phyloP scores from a whole-genome alignment of 2,113 vertebrate genomes.

The Osmerus eperlanus region DNA sequence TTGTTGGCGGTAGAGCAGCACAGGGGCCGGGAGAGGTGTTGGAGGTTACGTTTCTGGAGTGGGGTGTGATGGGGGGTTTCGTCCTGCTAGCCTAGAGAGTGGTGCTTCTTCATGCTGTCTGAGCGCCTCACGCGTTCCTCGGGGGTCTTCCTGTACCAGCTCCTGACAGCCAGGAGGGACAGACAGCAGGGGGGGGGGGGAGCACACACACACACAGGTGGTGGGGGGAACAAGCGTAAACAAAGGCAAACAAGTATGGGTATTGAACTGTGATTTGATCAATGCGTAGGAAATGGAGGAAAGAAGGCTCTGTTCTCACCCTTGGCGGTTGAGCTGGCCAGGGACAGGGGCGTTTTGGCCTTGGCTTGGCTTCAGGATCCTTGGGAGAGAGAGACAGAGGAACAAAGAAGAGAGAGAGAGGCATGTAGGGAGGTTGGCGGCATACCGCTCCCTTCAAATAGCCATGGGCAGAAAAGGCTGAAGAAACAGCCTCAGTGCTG shows the following conservation, averaged over 20 bases:
- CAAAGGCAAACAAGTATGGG: not conserved
- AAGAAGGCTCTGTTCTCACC: conserved; percentile 68
- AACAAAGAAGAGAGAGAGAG: not conserved
- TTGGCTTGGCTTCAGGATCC: conserved; percentile 83
- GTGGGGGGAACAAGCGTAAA: too few relatives aligned
- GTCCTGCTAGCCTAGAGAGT: conserved; percentile 63
- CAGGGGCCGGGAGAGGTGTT: not conserved
- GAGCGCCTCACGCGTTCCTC: conserved; percentile 64
- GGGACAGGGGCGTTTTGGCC: conserved; percentile 81
- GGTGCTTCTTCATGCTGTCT: conserved; percentile 71
- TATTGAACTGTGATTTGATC: not conserved
- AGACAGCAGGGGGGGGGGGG: not conserved
- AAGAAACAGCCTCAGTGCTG: not conserved
- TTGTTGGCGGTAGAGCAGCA: not conserved
- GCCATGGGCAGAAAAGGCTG: not conserved
- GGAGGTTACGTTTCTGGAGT: not conserved
- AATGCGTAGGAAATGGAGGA: not conserved
- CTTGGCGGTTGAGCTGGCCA: conserved; percentile 82
- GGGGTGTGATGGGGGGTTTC: not conserved
- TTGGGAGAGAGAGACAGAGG: conserved; percentile 40
- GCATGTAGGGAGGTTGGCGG: not conserved
- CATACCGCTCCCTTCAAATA: not conserved
- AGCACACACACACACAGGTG: not conserved
- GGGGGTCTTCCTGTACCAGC: conserved; percentile 68
- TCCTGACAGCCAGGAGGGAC: conserved; percentile 49